These are phyloP conservation scores for Linnaemya tessellans DNA, from an alignment of 2,888 invertebrate genomes.

Conservation along the genomic window DNA sequence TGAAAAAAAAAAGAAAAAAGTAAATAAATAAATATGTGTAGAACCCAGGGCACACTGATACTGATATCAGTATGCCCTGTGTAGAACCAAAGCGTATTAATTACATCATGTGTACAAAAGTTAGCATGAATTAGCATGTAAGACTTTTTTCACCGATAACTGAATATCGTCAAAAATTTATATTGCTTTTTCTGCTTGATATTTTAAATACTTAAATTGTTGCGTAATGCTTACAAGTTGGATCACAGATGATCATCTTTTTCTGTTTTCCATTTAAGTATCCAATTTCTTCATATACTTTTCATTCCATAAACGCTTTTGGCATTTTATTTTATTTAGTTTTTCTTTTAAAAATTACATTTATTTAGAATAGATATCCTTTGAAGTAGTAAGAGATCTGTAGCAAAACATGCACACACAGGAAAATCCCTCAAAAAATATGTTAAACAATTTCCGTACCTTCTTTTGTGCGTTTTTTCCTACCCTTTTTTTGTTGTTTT, in stretches of 20 bases:
- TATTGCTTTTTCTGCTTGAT: too few relatives aligned
- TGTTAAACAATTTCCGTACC: slow-evolving; percentile 47
- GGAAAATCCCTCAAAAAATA: slow-evolving; percentile 54
- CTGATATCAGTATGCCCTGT: too few relatives aligned
- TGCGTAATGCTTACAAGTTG: neutral
- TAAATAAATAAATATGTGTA: neutral
- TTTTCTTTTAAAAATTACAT: slow-evolving; percentile 19
- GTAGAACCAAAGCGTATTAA: too few relatives aligned
- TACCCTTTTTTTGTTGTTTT: neutral
- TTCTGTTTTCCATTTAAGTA: neutral
- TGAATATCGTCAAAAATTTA: too few relatives aligned
- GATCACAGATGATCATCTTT: neutral
- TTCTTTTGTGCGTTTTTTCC: slow-evolving; percentile 26
- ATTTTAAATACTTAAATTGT: neutral
- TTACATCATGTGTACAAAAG: too few relatives aligned
- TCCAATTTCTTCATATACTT: slow-evolving; percentile 8
- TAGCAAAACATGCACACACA: neutral
- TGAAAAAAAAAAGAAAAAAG: slow-evolving; percentile 5
- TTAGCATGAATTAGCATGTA: too few relatives aligned
- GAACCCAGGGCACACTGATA: too few relatives aligned
- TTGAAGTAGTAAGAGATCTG: slow-evolving; percentile 18
- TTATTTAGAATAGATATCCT: slow-evolving; percentile 7
- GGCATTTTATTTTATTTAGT: neutral
- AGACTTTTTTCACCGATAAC: too few relatives aligned
- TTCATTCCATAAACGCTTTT: slow-evolving; percentile 15